Base-by-base conservation (phyloP, 1,140 invertebrate genomes). In the Marisa cornuarietis region DNA sequence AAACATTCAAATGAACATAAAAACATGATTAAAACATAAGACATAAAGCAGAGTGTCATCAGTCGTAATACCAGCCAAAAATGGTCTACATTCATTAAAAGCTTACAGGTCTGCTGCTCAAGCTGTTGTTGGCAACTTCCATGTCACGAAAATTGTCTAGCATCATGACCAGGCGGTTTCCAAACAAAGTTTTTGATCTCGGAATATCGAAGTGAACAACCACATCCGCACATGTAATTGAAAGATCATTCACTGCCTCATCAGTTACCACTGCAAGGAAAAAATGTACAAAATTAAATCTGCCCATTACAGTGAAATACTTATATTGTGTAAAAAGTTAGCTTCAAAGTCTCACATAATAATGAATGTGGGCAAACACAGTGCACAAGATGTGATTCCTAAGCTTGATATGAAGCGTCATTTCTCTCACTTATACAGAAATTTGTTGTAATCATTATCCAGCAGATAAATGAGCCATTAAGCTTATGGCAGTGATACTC, bases 161-260 rank as follows among this genome's bases (percentile, higher is more conserved):
- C 83, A 87, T 82, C 71, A 82, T 84, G 11, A 74, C 83, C 58
- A 87, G 71, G 51, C 86, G 76, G 71, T 83, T 85, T 24, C 86
- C 84, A 77, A 87, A 87, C 79, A 82, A 84, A 31, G 85, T 84
- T 76, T 85, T 85, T 11, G 84, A 83, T 9, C 76, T 71, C 0
- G 86, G 83, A 10, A 86, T 69, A 61, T 86, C 85, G 82, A 76
- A 87, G 69, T 87, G 86, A 7, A 87, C 81, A 6, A 87, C 81
- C 22, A 62, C 69, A 13, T 82, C 82, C 1, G 86, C 86, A 79
- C 84, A 71, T 0, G 69, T 82, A 42, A 86, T 79, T 16, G 61
- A 49, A 24, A 85, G 66, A 18, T 83, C 81, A 14, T 76, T 71
- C 20, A 84, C 68, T 68, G 78, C 79, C 22, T 81, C 66, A 78